Percentiles rank a stretch among this genome's conserved stretches.
Conservation (phyloP, 1,140 invertebrate species). For the Bombus waltoni region DNA sequence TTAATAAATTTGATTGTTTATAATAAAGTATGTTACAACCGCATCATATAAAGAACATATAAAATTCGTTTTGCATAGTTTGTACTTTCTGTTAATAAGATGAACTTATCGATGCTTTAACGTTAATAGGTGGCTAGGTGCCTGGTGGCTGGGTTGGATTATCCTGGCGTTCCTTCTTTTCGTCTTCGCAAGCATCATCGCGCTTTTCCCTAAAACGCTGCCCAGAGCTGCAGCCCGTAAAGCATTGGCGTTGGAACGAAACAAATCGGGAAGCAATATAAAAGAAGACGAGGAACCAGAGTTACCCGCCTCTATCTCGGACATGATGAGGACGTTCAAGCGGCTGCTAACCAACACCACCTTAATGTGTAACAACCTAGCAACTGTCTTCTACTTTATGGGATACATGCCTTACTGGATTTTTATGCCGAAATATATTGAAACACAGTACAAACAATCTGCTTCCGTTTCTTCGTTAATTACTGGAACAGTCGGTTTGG, state of each 20-base stretch:
- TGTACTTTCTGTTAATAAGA: not conserved
- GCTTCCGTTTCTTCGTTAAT: conserved; percentile 87
- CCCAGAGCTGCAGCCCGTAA: conserved; percentile 85
- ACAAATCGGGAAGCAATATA: conserved; percentile 76
- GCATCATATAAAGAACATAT: not conserved
- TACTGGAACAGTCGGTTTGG: conserved; percentile 87
- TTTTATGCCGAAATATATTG: conserved; percentile 90
- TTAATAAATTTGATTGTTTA: not conserved
- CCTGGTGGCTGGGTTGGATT: conserved; percentile 92
- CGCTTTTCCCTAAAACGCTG: conserved; percentile 86
- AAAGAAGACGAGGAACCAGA: conserved; percentile 76
- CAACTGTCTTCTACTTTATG: conserved; percentile 87
- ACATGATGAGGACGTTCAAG: conserved; percentile 86
- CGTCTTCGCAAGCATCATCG: conserved; percentile 85
- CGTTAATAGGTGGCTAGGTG: conserved; percentile 86
- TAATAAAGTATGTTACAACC: not conserved
- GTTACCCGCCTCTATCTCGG: conserved; percentile 81
- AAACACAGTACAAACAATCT: conserved; percentile 89
- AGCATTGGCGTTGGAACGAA: conserved; percentile 79
- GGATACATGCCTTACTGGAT: conserved; percentile 90
- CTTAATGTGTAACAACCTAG: conserved; percentile 87
- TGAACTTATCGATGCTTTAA: not conserved
- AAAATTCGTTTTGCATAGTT: not conserved
- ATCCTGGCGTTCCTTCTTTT: conserved; percentile 86
- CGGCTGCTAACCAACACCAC: conserved; percentile 86